Conservation (phyloP, 2,888 invertebrate genomes). For the Andrena camellia region DNA sequence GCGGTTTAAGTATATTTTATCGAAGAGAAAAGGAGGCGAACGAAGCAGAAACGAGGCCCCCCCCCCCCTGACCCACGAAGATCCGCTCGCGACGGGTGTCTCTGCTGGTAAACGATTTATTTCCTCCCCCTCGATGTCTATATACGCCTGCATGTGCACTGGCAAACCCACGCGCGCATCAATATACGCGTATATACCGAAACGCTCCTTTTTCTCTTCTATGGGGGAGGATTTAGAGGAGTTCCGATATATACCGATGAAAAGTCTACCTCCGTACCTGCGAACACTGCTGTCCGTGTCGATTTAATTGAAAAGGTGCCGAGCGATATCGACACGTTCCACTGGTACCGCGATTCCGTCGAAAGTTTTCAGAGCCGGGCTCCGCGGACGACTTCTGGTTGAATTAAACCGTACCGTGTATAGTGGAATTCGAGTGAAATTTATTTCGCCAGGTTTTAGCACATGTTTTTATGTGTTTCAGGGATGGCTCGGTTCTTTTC, state of each 20-base stretch:
- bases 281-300: conserved; percentile 23
- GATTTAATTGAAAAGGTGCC: conserved; percentile 58
- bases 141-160: neutral
- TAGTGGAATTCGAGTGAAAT: neutral
- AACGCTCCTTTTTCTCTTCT: neutral
- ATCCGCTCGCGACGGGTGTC: conserved; percentile 69
- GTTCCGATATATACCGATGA: conserved; percentile 39
- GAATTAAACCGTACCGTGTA: conserved; percentile 14
- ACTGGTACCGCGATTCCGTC: conserved; percentile 20
- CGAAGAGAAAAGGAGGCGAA: conserved; percentile 54
- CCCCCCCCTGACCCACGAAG: conserved; percentile 61
- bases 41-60: conserved; percentile 37
- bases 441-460: neutral
- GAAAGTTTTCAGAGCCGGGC: neutral
- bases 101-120: conserved; percentile 70
- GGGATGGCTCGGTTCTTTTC: neutral
- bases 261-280: conserved; percentile 44
- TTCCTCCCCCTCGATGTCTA: conserved; percentile 46
- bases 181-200: neutral
- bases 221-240: conserved; percentile 35
- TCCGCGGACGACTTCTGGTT: conserved; percentile 3
- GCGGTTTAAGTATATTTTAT: conserved; percentile 68
- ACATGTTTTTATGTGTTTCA: neutral
- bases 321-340: conserved; percentile 52
- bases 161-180: neutral